Evolutionary conservation across 2,113 vertebrate genomes (phyloP).

Genomic region (Pteronura brasiliensis): DNA sequence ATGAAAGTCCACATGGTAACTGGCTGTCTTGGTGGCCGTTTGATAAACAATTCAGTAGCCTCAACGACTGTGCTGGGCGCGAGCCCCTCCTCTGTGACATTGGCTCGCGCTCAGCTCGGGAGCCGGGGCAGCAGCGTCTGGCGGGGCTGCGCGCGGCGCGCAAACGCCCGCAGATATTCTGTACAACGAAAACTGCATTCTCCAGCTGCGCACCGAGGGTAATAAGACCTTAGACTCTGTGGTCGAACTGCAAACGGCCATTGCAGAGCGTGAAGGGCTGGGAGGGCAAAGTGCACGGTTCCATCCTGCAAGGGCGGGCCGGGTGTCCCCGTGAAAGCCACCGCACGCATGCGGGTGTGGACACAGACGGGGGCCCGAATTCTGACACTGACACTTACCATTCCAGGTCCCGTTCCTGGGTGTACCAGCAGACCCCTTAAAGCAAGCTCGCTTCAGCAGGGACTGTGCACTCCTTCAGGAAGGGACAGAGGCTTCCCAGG

Average conservation of each 20-base stretch:
- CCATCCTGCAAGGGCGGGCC: not conserved
- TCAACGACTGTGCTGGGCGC: conserved; percentile 60
- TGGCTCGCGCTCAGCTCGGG: fast-evolving
- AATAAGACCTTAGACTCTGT: not conserved
- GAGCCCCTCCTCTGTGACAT: not conserved
- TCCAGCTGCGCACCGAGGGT: not conserved
- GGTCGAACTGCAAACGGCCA: not conserved
- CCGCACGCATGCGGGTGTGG: not conserved
- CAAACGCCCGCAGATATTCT: not conserved
- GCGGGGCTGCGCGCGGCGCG: not conserved
- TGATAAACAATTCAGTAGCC: not conserved
- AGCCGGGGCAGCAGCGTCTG: not conserved
- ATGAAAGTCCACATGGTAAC: no score
- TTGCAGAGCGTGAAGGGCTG: not conserved
- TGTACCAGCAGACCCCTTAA: not conserved
- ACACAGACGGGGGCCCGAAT: not conserved
- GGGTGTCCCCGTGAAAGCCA: not conserved
- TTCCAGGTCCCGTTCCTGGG: not conserved
- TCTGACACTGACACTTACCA: not conserved
- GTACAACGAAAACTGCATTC: not conserved
- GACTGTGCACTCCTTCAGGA: not conserved
- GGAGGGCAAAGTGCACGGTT: not conserved
- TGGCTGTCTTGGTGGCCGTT: not conserved
- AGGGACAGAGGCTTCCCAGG: not conserved
- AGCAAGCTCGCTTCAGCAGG: not conserved